Percentiles rank a stretch among this genome's conserved stretches.
Evolutionary conservation across 2,797 vertebrate genomes (phyloP).

Genomic region (Spinus olivaceus): DNA sequence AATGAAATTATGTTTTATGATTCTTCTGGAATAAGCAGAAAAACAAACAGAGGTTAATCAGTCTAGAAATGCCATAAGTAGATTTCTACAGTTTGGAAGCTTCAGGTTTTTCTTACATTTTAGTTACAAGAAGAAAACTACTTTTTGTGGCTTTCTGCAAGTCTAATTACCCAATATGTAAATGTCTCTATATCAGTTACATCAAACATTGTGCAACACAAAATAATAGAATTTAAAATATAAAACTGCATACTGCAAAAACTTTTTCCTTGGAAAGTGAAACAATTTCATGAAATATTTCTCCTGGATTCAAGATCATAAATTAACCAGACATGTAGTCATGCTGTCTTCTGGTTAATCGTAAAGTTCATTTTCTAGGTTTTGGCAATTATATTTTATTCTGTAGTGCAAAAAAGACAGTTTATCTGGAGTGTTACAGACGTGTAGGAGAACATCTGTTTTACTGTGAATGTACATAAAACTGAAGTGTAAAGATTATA

Average conservation of each 20-base stretch:
- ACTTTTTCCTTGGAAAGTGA: background rate
- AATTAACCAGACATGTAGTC: constrained; percentile 67
- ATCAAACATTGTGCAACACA: background rate
- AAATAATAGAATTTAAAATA: background rate
- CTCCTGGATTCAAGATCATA: constrained; percentile 69
- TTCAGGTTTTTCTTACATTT: background rate
- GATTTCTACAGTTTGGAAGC: background rate
- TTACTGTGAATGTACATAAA: background rate
- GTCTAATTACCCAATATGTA: background rate
- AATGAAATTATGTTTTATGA: constrained; percentile 14
- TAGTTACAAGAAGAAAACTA: background rate
- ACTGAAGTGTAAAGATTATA: background rate
- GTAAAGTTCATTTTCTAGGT: constrained; percentile 71
- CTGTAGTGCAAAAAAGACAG: constrained; percentile 65
- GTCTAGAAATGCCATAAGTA: background rate
- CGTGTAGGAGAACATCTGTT: background rate
- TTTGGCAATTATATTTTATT: constrained; percentile 71
- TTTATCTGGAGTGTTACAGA: constrained; percentile 66
- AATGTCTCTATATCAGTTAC: background rate
- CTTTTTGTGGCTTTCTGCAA: background rate
- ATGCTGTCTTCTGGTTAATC: constrained; percentile 77
- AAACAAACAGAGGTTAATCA: background rate
- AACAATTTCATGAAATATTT: constrained; percentile 14
- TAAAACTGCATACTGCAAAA: background rate
- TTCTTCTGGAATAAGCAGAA: constrained; percentile 17